Evolutionary conservation across 2,888 invertebrate species (phyloP).

Genomic region (Flabesymbios commensalis): DNA sequence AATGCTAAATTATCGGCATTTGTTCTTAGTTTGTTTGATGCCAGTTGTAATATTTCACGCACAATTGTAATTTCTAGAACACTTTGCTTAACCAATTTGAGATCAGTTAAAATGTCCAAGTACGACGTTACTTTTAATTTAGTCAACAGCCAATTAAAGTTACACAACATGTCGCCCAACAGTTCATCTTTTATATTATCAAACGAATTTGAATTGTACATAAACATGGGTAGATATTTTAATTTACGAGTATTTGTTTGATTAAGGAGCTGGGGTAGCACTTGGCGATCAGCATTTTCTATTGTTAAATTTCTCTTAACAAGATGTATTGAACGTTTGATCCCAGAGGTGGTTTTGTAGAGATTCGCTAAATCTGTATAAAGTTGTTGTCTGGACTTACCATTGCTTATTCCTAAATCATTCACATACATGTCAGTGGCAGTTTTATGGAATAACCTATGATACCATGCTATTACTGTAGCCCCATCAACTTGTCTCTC

Average conservation of each 20-base stretch:
- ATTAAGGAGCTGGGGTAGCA: conserved; percentile 21
- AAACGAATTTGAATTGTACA: too few species aligned
- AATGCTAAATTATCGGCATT: too few species aligned
- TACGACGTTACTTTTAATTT: too few species aligned
- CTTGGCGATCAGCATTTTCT: conserved; percentile 28
- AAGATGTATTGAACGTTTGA: conserved; percentile 25
- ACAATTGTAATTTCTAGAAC: too few species aligned
- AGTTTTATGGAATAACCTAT: conserved; percentile 41
- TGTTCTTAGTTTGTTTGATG: too few species aligned
- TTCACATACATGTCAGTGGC: conserved; percentile 31
- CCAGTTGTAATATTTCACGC: too few species aligned
- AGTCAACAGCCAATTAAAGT: too few species aligned
- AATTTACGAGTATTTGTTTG: conserved; percentile 29
- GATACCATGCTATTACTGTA: conserved; percentile 47
- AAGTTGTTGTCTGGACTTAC: conserved; percentile 13
- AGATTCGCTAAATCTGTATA: conserved; percentile 32
- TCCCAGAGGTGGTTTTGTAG: conserved; percentile 17
- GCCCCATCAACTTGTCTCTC: conserved; percentile 44
- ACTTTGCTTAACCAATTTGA: too few species aligned
- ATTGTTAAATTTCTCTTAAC: conserved; percentile 23
- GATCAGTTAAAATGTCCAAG: too few species aligned
- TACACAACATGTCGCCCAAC: too few species aligned
- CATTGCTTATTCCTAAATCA: not conserved
- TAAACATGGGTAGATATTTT: conserved; percentile 26
- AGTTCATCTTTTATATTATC: too few species aligned